Conservation (phyloP, 2,888 invertebrate species). For the Bembecia ichneumoniformis region DNA sequence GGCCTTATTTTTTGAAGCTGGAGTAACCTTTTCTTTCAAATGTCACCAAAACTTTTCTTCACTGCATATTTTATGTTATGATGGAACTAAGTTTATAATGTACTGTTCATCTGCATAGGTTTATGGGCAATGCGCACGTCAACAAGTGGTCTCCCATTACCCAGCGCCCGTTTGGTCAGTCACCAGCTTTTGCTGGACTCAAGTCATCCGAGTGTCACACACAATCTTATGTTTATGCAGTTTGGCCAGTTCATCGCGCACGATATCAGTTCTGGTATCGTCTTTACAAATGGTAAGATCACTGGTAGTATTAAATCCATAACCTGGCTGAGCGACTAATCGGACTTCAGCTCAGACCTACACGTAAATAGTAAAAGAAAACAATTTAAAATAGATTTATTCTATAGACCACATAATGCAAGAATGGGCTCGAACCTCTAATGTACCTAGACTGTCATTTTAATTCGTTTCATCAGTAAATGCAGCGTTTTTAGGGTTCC, state of each 20-base stretch:
- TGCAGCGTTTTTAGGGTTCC: too few relatives aligned
- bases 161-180: slow-evolving; percentile 79
- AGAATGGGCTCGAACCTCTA: too few relatives aligned
- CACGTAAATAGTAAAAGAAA: background rate
- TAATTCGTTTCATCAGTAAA: too few relatives aligned
- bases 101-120: slow-evolving; percentile 22
- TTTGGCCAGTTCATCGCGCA: slow-evolving; percentile 86
- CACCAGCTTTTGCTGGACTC: slow-evolving; percentile 72
- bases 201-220: slow-evolving; percentile 72
- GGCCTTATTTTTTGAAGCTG: too few relatives aligned
- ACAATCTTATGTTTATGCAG: slow-evolving; percentile 81
- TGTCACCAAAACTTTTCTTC: too few relatives aligned
- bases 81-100: too few relatives aligned
- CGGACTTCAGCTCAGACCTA: too few relatives aligned
- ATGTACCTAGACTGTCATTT: too few relatives aligned
- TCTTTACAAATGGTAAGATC: slow-evolving; percentile 76
- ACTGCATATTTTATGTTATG: too few relatives aligned
- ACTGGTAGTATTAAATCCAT: background rate
- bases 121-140: slow-evolving; percentile 70
- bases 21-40: too few relatives aligned
- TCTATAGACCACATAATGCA: background rate
- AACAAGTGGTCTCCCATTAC: slow-evolving; percentile 56
- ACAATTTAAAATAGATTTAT: background rate
- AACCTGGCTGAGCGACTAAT: background rate
- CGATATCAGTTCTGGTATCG: slow-evolving; percentile 80